These are phyloP conservation scores for Trichonephila inaurata DNA, from an alignment of 1,140 invertebrate species.

Conservation along the genomic window DNA sequence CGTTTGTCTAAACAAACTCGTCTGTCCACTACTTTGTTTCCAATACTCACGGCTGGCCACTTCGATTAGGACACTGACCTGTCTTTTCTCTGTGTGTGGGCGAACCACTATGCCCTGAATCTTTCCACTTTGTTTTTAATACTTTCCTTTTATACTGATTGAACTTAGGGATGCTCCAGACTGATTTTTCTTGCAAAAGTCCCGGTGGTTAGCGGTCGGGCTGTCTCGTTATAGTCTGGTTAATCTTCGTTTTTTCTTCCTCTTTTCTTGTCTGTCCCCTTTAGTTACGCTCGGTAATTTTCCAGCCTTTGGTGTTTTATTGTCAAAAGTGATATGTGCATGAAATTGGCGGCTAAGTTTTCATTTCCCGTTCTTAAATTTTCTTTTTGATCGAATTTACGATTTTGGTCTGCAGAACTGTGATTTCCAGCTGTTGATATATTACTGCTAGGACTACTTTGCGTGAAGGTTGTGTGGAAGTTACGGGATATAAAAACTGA, in stretches of 20 bases:
- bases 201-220: background rate
- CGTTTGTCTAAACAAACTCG: background rate
- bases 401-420: background rate
- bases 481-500: too few relatives aligned
- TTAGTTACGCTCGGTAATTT: background rate
- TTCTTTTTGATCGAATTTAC: background rate
- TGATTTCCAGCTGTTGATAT: background rate
- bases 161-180: background rate
- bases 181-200: background rate
- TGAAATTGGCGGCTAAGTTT: background rate
- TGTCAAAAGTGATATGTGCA: background rate
- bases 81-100: background rate
- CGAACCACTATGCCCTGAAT: slow-evolving; percentile 10
- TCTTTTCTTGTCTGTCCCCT: background rate
- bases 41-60: background rate
- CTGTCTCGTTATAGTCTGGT: slow-evolving; percentile 23
- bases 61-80: slow-evolving; percentile 25
- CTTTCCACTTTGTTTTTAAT: background rate
- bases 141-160: background rate
- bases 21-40: background rate
- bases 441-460: background rate
- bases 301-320: background rate
- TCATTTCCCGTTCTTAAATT: background rate
- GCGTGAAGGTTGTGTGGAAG: background rate
- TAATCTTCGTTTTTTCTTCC: background rate